phyloP scores from a whole-genome alignment of 2,888 invertebrate genomes.

The Tetropium fuscum region DNA sequence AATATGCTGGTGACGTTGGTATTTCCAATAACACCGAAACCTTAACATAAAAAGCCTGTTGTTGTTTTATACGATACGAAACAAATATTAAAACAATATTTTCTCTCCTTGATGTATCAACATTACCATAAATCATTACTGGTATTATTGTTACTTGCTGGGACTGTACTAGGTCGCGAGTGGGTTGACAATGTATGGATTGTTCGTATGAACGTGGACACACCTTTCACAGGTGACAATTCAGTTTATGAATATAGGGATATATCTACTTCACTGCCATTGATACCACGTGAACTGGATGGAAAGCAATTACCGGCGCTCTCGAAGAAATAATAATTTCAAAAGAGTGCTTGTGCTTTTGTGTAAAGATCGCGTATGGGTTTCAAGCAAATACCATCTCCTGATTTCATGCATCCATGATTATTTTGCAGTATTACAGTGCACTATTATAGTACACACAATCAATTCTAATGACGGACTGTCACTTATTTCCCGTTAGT shows the following conservation, averaged over 20 bases:
- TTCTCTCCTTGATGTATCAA: slow-evolving; percentile 43
- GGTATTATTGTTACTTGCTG: slow-evolving; percentile 43
- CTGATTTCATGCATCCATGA: too few species aligned
- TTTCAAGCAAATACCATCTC: too few species aligned
- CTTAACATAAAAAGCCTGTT: slow-evolving; percentile 35
- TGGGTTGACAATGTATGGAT: slow-evolving; percentile 53
- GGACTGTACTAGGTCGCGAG: slow-evolving; percentile 46
- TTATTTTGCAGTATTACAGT: too few species aligned
- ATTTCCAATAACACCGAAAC: slow-evolving; percentile 13
- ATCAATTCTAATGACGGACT: too few species aligned
- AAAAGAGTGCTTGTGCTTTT: too few species aligned
- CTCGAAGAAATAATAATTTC: slow-evolving; percentile 4
- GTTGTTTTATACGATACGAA: slow-evolving; percentile 41
- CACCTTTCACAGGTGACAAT: slow-evolving; percentile 56
- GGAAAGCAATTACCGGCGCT: slow-evolving; percentile 11
- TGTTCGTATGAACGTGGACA: slow-evolving; percentile 49
- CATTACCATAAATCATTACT: slow-evolving; percentile 48
- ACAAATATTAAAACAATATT: slow-evolving; percentile 41
- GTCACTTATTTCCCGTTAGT: too few species aligned
- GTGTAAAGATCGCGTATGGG: too few species aligned
- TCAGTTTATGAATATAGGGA: slow-evolving; percentile 47
- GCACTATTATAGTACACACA: too few species aligned
- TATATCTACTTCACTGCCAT: slow-evolving; percentile 37
- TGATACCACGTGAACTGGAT: slow-evolving; percentile 22
- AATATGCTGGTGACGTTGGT: not conserved